Percentiles rank a stretch among this genome's conserved stretches.
Conservation (phyloP, 2,113 vertebrate genomes). For the Xiphophorus maculatus region DNA sequence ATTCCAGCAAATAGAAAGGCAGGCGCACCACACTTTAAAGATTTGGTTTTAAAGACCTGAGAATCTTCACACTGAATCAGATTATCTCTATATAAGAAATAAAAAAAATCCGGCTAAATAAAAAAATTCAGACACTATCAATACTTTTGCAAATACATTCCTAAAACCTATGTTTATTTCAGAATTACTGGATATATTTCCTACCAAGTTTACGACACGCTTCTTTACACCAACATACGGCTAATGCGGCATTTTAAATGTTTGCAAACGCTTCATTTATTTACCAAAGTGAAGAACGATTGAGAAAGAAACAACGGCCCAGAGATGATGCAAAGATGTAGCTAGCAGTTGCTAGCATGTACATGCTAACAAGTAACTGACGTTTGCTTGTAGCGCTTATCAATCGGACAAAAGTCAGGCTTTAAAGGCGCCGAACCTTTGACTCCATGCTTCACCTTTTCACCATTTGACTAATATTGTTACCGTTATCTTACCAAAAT, state of each 20-base stretch:
- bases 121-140: no score
- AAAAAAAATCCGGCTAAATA: no score
- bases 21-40: no score
- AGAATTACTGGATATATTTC: not conserved
- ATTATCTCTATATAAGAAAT: no score
- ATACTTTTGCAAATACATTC: not conserved
- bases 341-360: constrained; percentile 18
- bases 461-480: fast-evolving
- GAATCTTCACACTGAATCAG: no score
- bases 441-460: not conserved
- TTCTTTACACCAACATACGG: not conserved
- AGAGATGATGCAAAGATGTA: not conserved
- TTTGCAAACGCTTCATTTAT: not conserved
- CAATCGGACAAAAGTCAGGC: fast-evolving
- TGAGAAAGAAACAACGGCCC: not conserved
- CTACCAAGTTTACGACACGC: not conserved
- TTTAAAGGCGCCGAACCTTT: fast-evolving
- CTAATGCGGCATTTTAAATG: not conserved
- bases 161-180: not conserved
- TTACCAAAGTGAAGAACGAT: not conserved
- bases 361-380: not conserved
- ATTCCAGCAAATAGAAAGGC: not conserved
- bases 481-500: constrained; percentile 8
- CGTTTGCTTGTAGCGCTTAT: not conserved
- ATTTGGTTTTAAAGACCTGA: no score